A percentile compares a stretch with the other conserved stretches of the same genome.
These are phyloP conservation scores for Amphipoea lucens DNA, from an alignment of 2,888 invertebrate genomes.

Conservation along the genomic window DNA sequence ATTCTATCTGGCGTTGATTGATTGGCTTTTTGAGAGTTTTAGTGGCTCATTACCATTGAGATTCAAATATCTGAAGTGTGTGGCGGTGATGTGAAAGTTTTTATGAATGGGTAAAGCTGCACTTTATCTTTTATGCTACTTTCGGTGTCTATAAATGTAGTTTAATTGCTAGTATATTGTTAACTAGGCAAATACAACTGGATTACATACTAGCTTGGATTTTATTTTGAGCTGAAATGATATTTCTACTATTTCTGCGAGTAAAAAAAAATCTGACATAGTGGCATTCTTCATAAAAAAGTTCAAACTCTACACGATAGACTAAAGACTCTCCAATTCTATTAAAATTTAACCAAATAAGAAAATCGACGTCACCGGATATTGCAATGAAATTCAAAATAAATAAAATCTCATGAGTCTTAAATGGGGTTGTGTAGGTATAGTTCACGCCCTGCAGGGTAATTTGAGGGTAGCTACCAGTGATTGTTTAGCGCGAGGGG, in stretches of 20 bases:
- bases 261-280: neutral
- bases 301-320: neutral
- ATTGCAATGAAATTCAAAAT: conserved; percentile 54
- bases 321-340: neutral
- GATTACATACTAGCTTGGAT: neutral
- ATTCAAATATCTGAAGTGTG: conserved; percentile 45
- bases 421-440: conserved; percentile 70
- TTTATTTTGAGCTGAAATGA: neutral
- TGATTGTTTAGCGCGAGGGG: conserved; percentile 77
- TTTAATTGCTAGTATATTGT: neutral
- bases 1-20: conserved; percentile 71
- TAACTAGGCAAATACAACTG: neutral
- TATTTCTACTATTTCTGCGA: neutral
- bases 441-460: conserved; percentile 79
- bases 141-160: no score
- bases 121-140: neutral
- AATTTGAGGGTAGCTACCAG: conserved; percentile 75
- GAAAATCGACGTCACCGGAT: conserved; percentile 24
- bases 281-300: neutral
- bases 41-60: conserved; percentile 46
- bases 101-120: neutral
- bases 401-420: conserved; percentile 74
- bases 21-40: conserved; percentile 63
- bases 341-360: neutral
- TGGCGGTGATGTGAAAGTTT: conserved; percentile 13